Evolutionary conservation across 2,888 invertebrate species (phyloP).

Genomic region (Sesia apiformis): DNA sequence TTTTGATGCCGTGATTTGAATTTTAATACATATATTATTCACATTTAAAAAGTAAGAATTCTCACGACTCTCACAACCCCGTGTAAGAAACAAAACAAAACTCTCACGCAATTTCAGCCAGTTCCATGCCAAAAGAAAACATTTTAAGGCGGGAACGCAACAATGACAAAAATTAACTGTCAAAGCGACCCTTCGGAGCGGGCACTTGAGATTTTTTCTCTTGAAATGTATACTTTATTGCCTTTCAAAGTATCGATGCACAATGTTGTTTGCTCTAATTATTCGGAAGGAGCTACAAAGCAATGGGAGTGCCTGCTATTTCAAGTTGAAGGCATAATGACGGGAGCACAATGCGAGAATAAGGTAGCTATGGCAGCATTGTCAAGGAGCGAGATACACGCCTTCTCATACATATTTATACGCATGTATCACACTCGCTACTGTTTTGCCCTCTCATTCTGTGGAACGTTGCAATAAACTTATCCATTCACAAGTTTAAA

Average conservation of each 20-base stretch:
- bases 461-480: conserved; percentile 1
- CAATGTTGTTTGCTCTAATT: conserved; percentile 59
- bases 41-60: conserved; percentile 17
- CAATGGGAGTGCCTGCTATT: conserved; percentile 56
- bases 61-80: conserved; percentile 61
- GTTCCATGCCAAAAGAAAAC: conserved; percentile 42
- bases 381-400: conserved; percentile 37
- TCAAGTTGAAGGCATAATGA: conserved; percentile 50
- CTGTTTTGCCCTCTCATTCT: neutral
- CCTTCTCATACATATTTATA: conserved; percentile 68
- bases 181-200: conserved; percentile 45
- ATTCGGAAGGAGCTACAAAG: conserved; percentile 68
- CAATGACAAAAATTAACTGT: conserved; percentile 66
- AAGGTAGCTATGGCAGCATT: conserved; percentile 38
- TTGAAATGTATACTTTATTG: conserved; percentile 68
- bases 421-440: conserved; percentile 2
- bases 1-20: no score
- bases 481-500: no score
- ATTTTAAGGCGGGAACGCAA: conserved; percentile 34
- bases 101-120: conserved; percentile 29
- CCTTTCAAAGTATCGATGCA: conserved; percentile 32
- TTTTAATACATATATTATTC: no score
- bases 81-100: conserved; percentile 35
- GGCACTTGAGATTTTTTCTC: conserved; percentile 49
- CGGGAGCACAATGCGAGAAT: conserved; percentile 50